These are phyloP conservation scores for Apeltes quadracus DNA, from an alignment of 2,113 vertebrate species.

Conservation along the genomic window DNA sequence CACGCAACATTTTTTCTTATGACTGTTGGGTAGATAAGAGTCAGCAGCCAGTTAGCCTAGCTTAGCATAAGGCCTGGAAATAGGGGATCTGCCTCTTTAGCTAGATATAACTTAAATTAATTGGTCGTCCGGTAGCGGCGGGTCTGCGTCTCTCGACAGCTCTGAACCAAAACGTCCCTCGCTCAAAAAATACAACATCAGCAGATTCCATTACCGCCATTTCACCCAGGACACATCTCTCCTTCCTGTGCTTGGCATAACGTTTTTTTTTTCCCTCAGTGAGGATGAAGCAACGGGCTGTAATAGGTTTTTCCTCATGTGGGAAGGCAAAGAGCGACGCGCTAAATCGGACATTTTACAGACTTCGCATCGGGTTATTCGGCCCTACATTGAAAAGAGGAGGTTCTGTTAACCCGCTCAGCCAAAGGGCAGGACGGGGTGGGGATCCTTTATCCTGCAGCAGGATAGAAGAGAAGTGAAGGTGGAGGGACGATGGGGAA, in stretches of 20 bases:
- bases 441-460: too few species aligned
- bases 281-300: constrained; percentile 36
- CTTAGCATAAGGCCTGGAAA: not conserved
- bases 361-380: not conserved
- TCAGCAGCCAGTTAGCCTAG: not conserved
- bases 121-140: constrained; percentile 17
- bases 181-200: constrained; percentile 12
- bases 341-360: not conserved
- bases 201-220: constrained; percentile 26
- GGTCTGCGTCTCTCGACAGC: constrained; percentile 19
- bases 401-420: too few species aligned
- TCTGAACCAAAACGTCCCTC: constrained; percentile 24
- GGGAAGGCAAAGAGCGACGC: not conserved
- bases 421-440: too few species aligned
- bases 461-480: constrained; percentile 7
- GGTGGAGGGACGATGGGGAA: constrained; percentile 3
- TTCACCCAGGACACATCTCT: constrained; percentile 18
- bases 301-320: constrained; percentile 20
- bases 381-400: not conserved
- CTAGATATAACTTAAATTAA: too few species aligned
- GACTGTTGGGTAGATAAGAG: not conserved
- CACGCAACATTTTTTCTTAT: not conserved
- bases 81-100: not conserved
- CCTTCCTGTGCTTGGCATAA: constrained; percentile 37
- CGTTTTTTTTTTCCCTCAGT: constrained; percentile 5